These are phyloP conservation scores for Buteo buteo DNA, from an alignment of 2,113 vertebrate species.

Conservation along the genomic window DNA sequence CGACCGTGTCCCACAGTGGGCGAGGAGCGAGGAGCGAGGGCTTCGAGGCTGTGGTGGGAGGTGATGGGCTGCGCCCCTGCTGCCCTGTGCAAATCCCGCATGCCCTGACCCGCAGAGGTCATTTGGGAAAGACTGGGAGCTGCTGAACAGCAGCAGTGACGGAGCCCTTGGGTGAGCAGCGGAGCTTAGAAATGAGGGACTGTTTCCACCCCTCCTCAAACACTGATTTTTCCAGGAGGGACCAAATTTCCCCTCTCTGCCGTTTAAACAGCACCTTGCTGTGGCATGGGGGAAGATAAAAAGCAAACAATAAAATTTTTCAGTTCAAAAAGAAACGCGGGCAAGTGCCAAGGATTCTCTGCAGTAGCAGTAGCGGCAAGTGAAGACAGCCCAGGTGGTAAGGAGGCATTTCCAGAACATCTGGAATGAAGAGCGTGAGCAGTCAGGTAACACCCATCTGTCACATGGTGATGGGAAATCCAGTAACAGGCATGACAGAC, in stretches of 20 bases:
- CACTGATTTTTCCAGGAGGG: neutral
- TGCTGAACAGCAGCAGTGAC: neutral
- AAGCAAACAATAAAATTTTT: neutral
- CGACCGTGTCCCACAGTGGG: accelerated
- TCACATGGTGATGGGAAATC: neutral
- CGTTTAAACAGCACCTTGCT: neutral
- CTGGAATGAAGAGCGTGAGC: neutral
- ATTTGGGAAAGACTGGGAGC: neutral
- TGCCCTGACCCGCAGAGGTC: accelerated
- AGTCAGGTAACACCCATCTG: accelerated
- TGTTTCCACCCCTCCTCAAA: neutral
- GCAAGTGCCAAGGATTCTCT: neutral
- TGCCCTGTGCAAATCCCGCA: accelerated
- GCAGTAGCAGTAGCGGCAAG: neutral
- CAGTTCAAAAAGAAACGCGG: neutral
- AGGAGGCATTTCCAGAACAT: neutral
- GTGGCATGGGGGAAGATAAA: neutral
- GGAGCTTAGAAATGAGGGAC: neutral
- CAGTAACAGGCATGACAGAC: neutral
- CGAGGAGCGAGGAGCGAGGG: neutral
- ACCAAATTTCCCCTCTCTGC: neutral
- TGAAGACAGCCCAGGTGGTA: neutral
- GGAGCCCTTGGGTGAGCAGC: neutral
- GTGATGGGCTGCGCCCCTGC: neutral
- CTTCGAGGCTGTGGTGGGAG: neutral